A percentile compares a stretch with the other conserved stretches of the same genome.
Conservation (phyloP, 2,113 vertebrate species). For the Equus przewalskii region DNA sequence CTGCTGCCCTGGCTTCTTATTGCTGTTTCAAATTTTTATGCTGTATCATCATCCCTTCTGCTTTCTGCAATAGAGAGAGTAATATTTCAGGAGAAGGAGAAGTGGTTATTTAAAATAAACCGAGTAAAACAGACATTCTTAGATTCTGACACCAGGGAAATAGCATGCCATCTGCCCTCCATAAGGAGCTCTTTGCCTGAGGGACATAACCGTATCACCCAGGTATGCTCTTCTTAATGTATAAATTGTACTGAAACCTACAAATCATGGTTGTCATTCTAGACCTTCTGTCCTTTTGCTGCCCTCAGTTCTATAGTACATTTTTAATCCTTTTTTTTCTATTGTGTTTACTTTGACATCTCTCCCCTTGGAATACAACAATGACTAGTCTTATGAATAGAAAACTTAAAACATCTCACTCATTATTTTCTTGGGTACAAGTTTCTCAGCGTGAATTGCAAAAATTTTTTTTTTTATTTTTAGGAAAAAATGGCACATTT, state of each 20-base stretch:
- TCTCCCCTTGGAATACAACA: neutral
- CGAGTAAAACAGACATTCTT: constrained; percentile 73
- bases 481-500: neutral
- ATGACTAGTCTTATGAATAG: neutral
- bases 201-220: constrained; percentile 55
- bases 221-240: constrained; percentile 69
- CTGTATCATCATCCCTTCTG: constrained; percentile 72
- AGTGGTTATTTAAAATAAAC: constrained; percentile 79
- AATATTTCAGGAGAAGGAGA: constrained; percentile 74
- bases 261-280: constrained; percentile 58
- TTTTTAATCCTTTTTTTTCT: neutral
- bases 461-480: neutral
- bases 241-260: constrained; percentile 57
- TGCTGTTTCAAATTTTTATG: constrained; percentile 60
- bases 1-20: constrained; percentile 76
- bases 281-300: constrained; percentile 64
- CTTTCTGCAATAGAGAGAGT: neutral
- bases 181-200: constrained; percentile 66
- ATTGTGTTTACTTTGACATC: neutral
- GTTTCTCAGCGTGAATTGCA: neutral
- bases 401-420: neutral
- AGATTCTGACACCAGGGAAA: constrained; percentile 64
- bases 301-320: constrained; percentile 18
- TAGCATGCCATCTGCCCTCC: constrained; percentile 75
- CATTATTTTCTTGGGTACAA: neutral